These are phyloP conservation scores for Tinea semifulvella DNA, from an alignment of 2,888 invertebrate genomes.

Conservation along the genomic window DNA sequence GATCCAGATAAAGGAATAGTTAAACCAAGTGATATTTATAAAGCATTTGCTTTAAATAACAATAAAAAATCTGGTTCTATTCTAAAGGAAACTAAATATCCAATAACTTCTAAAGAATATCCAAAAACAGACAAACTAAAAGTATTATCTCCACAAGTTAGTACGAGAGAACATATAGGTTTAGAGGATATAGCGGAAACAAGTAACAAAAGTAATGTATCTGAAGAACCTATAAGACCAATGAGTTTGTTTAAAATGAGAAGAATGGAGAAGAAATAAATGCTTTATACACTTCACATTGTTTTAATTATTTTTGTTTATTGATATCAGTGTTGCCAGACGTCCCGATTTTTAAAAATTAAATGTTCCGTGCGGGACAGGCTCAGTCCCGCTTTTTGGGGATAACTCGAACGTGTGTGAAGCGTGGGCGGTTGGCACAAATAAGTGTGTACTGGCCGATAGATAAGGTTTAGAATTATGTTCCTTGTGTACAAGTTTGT, in stretches of 20 bases:
- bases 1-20: constrained; percentile 35
- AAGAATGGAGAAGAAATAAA: constrained; percentile 36
- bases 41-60: constrained; percentile 33
- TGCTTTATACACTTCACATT: not conserved
- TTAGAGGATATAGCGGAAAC: constrained; percentile 47
- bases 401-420: too few species aligned
- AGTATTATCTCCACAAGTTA: not conserved
- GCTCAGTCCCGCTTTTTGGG: too few species aligned
- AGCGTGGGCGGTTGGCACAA: too few species aligned
- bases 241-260: constrained; percentile 50
- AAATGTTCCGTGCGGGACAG: too few species aligned
- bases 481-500: too few species aligned
- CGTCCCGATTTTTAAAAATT: too few species aligned
- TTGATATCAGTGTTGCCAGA: not conserved
- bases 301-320: not conserved
- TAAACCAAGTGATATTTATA: constrained; percentile 56
- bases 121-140: not conserved
- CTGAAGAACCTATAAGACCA: constrained; percentile 31
- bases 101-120: constrained; percentile 14
- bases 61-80: constrained; percentile 39
- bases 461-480: too few species aligned
- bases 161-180: constrained; percentile 28
- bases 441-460: too few species aligned
- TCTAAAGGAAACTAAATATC: constrained; percentile 46
- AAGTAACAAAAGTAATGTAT: constrained; percentile 20